phyloP scores from a whole-genome alignment of 2,797 vertebrate genomes.

The Anabas testudineus region DNA sequence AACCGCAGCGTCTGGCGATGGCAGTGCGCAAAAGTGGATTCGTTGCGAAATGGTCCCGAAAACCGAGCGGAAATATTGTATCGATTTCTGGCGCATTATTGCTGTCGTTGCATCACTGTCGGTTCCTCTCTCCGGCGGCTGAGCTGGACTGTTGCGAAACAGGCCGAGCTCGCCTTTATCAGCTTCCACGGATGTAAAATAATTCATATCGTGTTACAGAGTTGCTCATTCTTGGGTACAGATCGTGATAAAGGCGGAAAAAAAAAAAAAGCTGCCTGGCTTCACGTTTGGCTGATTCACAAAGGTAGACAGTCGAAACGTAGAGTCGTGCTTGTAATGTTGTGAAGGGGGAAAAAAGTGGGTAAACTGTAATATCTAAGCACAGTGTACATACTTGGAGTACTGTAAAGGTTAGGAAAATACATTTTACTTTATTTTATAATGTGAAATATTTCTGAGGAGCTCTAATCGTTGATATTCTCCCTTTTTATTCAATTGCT shows the following conservation, averaged over 20 bases:
- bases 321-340: not conserved
- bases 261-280: not conserved
- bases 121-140: constrained; percentile 34
- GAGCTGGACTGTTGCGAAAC: constrained; percentile 47
- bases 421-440: not conserved
- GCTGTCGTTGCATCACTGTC: constrained; percentile 60
- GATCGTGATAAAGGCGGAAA: constrained; percentile 6
- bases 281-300: constrained; percentile 23
- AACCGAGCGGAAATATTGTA: constrained; percentile 69
- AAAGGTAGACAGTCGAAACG: constrained; percentile 3
- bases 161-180: constrained; percentile 26
- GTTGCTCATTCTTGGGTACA: not conserved
- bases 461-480: not conserved
- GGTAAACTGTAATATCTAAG: not conserved
- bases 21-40: constrained; percentile 46
- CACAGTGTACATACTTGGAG: not conserved
- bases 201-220: no score
- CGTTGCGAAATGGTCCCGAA: constrained; percentile 64
- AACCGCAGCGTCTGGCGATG: constrained; percentile 25
- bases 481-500: no score
- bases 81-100: constrained; percentile 70
- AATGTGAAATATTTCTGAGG: not conserved
- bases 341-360: not conserved
- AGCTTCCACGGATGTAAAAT: not conserved
- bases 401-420: not conserved